These are phyloP conservation scores for Aegotheles bennettii DNA, from an alignment of 2,113 vertebrate species.

Conservation along the genomic window DNA sequence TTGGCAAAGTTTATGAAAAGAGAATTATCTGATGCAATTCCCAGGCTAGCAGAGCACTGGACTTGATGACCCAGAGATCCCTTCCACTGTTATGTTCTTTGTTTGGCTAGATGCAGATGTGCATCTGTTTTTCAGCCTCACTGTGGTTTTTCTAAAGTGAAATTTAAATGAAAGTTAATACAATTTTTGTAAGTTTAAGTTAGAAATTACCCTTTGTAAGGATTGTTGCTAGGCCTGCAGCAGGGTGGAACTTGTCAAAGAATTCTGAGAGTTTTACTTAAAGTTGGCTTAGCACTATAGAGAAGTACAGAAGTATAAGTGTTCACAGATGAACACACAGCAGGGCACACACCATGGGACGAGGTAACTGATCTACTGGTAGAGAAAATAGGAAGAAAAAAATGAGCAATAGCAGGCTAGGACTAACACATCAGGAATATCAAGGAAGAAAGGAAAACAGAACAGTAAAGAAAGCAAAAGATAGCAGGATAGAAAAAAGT, in stretches of 20 bases:
- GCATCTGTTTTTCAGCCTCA: conserved; percentile 35
- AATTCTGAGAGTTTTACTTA: not conserved
- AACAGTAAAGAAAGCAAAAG: not conserved
- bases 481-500: not conserved
- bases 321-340: not conserved
- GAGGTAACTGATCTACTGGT: not conserved
- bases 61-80: conserved; percentile 65
- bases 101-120: conserved; percentile 42
- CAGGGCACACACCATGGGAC: not conserved
- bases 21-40: conserved; percentile 59
- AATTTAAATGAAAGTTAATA: conserved; percentile 55
- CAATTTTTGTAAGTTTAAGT: conserved; percentile 24
- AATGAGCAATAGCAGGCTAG: not conserved
- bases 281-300: not conserved
- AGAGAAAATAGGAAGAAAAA: not conserved
- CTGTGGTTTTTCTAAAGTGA: conserved; percentile 54
- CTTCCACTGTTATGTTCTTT: conserved; percentile 19
- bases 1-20: conserved; percentile 51
- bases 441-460: not conserved
- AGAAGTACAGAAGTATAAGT: not conserved
- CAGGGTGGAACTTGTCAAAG: not conserved
- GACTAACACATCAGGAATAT: not conserved
- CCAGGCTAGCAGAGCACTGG: conserved; percentile 41
- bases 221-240: not conserved
- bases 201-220: conserved; percentile 23